These are phyloP conservation scores for Acropora tenuis DNA, from an alignment of 64 coral and sea anemone genomes.

Conservation along the genomic window DNA sequence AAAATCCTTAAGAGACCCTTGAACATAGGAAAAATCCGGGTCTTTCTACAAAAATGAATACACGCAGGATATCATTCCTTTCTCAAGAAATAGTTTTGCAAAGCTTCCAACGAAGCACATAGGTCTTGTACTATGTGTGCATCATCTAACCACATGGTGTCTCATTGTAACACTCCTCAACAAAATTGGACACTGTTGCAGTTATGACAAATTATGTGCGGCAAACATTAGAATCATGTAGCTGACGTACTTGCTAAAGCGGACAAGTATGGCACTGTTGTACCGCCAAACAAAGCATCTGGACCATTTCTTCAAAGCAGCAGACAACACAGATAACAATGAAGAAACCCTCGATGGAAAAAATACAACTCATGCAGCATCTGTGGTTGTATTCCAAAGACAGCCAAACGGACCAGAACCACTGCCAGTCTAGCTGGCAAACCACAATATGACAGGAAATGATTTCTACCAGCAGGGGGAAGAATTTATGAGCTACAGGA, in stretches of 20 bases:
- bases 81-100: not conserved
- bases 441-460: constrained; percentile 5
- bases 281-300: too few species aligned
- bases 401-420: constrained; percentile 33
- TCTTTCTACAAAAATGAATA: too few species aligned
- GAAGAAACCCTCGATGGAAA: constrained; percentile 6
- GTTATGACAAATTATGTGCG: not conserved
- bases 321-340: constrained; percentile 8
- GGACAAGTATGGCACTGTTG: too few species aligned
- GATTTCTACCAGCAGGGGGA: not conserved
- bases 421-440: constrained; percentile 16
- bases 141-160: not conserved
- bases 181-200: constrained; percentile 31
- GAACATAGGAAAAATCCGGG: too few species aligned
- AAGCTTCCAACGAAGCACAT: not conserved
- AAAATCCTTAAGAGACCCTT: too few species aligned
- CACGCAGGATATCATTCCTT: constrained; percentile 1
- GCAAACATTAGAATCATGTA: too few species aligned
- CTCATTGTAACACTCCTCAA: constrained; percentile 18
- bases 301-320: too few species aligned
- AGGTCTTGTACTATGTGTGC: not conserved
- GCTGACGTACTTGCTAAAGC: too few species aligned
- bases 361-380: constrained; percentile 16
- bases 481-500: constrained; percentile 2
- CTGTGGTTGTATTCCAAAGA: constrained; percentile 33